These are phyloP conservation scores for Kudoa iwatai DNA, from an alignment of 30 jellyfish, hydroid and myxozoan species.

Conservation along the genomic window DNA sequence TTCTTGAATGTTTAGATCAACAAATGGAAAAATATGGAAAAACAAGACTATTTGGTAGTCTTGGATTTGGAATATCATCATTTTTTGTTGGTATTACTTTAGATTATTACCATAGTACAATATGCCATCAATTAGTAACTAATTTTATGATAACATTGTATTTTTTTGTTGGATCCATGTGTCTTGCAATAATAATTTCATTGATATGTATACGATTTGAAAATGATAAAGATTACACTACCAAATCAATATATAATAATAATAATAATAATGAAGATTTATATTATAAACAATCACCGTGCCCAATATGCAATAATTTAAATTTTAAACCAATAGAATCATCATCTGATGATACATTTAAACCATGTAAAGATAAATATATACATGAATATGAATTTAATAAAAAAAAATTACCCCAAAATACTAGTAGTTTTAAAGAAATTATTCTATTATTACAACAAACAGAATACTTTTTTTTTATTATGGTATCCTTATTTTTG, in stretches of 20 bases:
- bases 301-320: no score
- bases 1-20: constrained; percentile 49
- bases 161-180: constrained; percentile 45
- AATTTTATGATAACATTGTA: constrained; percentile 26
- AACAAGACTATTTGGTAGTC: constrained; percentile 64
- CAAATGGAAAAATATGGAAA: constrained; percentile 31
- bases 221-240: no score
- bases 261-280: no score
- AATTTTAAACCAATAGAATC: no score
- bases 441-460: no score
- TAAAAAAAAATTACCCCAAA: no score
- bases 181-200: constrained; percentile 25
- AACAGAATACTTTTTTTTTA: constrained; percentile 16
- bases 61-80: constrained; percentile 86
- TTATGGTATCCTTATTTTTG: constrained; percentile 37
- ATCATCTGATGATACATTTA: constrained; percentile 3
- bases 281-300: no score
- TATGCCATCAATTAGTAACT: constrained; percentile 28
- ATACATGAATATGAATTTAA: no score
- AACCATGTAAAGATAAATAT: no score
- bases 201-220: constrained; percentile 15
- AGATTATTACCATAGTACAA: constrained; percentile 15
- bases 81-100: constrained; percentile 48
- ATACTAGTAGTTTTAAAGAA: not conserved
- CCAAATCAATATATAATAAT: no score